phyloP scores from a whole-genome alignment of 2,888 invertebrate genomes.

The Acleris holmiana region DNA sequence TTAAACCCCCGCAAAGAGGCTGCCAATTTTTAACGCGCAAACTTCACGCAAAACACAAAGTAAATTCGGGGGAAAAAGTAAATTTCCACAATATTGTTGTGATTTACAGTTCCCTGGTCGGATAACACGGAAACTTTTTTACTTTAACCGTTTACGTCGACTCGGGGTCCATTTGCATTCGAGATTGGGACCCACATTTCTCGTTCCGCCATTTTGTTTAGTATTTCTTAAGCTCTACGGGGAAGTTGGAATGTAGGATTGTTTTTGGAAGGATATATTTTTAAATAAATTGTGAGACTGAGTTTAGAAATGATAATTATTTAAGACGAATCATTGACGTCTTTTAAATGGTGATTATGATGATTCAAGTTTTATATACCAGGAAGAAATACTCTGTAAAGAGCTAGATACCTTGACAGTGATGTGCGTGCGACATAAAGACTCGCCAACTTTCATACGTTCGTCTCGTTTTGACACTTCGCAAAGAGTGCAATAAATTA shows the following conservation, averaged over 20 bases:
- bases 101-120: conserved; percentile 58
- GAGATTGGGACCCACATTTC: conserved; percentile 37
- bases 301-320: too few species aligned
- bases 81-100: conserved; percentile 64
- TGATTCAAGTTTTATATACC: too few species aligned
- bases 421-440: too few species aligned
- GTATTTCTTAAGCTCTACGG: conserved; percentile 22
- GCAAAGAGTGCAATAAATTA: too few species aligned
- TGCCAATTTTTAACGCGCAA: conserved; percentile 56
- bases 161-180: conserved; percentile 40
- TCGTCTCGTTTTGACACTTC: too few species aligned
- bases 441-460: too few species aligned
- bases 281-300: too few species aligned
- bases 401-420: too few species aligned
- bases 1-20: conserved; percentile 54
- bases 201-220: conserved; percentile 26
- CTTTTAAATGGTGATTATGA: too few species aligned
- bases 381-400: too few species aligned
- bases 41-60: conserved; percentile 45
- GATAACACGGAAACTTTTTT: conserved; percentile 45
- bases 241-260: conserved; percentile 20
- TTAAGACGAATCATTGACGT: too few species aligned
- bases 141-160: conserved; percentile 40
- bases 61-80: conserved; percentile 49
- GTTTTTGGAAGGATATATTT: too few species aligned